These are phyloP conservation scores for Camptogramma bilineatum DNA, from an alignment of 2,888 invertebrate species.

Conservation along the genomic window DNA sequence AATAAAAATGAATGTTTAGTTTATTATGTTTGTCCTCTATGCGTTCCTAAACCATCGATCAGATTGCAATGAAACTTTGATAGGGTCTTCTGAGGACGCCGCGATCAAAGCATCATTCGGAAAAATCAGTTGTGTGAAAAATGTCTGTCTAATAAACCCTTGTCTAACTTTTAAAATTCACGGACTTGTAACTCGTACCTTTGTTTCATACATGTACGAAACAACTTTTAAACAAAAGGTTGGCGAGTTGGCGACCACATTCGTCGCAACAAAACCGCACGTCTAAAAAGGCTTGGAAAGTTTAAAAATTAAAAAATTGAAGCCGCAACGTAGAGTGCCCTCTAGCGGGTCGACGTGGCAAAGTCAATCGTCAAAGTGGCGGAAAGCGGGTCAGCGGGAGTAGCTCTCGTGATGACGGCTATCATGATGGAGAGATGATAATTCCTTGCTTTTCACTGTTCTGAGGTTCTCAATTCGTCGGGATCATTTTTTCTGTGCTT, in stretches of 20 bases:
- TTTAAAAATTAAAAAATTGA: slow-evolving; percentile 35
- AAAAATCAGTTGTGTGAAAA: neutral
- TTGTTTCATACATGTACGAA: neutral
- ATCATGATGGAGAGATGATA: slow-evolving; percentile 26
- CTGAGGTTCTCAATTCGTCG: neutral
- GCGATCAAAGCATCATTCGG: no score
- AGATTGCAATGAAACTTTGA: no score
- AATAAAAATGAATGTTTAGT: no score
- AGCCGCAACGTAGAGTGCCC: slow-evolving; percentile 28
- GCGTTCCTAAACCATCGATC: no score
- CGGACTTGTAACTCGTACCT: neutral
- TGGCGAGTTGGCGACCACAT: slow-evolving; percentile 17
- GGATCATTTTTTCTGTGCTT: no score
- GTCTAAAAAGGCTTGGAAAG: slow-evolving; percentile 22
- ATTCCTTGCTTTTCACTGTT: slow-evolving; percentile 5
- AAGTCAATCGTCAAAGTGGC: slow-evolving; percentile 62
- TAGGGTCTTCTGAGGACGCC: no score
- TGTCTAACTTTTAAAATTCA: neutral
- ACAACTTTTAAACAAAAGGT: slow-evolving; percentile 13
- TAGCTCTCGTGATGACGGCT: slow-evolving; percentile 43
- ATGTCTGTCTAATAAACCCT: neutral
- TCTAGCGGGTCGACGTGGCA: slow-evolving; percentile 39
- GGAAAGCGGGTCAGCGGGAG: slow-evolving; percentile 44
- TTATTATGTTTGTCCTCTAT: no score
- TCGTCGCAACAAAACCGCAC: slow-evolving; percentile 17